Evolutionary conservation across 2,888 invertebrate species (phyloP).

Genomic region (Octodonta nipae): DNA sequence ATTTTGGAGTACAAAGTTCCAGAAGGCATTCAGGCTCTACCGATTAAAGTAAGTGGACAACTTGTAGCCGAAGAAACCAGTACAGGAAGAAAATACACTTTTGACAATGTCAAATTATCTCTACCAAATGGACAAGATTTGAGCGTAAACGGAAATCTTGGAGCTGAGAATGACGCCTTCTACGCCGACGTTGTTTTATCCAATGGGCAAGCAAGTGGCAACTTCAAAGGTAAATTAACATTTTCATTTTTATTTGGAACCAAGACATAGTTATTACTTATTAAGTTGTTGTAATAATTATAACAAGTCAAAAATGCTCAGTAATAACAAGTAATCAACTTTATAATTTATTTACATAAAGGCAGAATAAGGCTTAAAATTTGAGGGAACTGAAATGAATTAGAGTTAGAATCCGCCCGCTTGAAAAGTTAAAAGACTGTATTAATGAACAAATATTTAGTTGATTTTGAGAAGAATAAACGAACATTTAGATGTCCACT

Average conservation of each 20-base stretch:
- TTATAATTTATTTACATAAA: not conserved
- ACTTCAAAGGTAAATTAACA: constrained; percentile 28
- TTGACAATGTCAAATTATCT: constrained; percentile 43
- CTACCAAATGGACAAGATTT: constrained; percentile 35
- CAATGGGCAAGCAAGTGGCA: constrained; percentile 37
- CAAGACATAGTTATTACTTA: no score
- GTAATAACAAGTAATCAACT: not conserved
- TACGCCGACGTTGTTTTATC: constrained; percentile 40
- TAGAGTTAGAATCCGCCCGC: no score
- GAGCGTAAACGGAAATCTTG: constrained; percentile 41
- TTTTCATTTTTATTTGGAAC: not conserved
- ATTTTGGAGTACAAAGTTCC: constrained; percentile 53
- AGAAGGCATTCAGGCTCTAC: constrained; percentile 31
- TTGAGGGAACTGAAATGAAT: no score
- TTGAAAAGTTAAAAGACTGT: no score
- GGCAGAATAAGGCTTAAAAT: no score
- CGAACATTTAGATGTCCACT: no score
- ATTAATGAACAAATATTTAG: no score
- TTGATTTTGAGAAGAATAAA: no score
- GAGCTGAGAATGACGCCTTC: constrained; percentile 31
- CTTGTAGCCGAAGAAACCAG: constrained; percentile 32
- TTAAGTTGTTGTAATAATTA: no score
- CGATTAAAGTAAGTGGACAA: constrained; percentile 43
- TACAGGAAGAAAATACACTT: constrained; percentile 39
- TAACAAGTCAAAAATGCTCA: not conserved